Percentiles rank a stretch among this genome's conserved stretches.
These are phyloP conservation scores for Schrankia costaestrigalis DNA, from an alignment of 2,888 invertebrate species.

Conservation along the genomic window DNA sequence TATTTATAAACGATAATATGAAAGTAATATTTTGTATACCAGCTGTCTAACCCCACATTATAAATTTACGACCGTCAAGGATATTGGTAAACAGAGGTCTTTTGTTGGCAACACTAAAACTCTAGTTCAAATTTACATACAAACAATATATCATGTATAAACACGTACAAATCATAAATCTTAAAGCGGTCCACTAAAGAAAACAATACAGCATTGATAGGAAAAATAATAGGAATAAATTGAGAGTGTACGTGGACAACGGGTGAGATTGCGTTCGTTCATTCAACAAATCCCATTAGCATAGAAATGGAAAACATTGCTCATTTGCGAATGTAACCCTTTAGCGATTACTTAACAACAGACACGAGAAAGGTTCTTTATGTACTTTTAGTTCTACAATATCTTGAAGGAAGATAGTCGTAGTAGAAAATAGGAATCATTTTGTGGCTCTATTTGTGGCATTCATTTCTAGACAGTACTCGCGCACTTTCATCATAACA, in stretches of 20 bases:
- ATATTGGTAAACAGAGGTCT: slow-evolving; percentile 6
- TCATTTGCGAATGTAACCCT: slow-evolving; percentile 44
- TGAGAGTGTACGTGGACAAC: slow-evolving; percentile 24
- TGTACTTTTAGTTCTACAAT: too few relatives aligned
- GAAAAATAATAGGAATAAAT: slow-evolving; percentile 37
- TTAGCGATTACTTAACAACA: slow-evolving; percentile 36
- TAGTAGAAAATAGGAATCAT: too few relatives aligned
- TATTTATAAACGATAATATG: too few relatives aligned
- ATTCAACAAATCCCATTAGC: slow-evolving; percentile 52
- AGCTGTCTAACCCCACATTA: slow-evolving; percentile 1
- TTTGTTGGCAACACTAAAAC: slow-evolving; percentile 9
- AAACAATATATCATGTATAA: slow-evolving; percentile 14
- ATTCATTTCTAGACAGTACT: too few relatives aligned
- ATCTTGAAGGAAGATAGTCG: too few relatives aligned
- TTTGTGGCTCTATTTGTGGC: too few relatives aligned
- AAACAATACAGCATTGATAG: slow-evolving; percentile 33
- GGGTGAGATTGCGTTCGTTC: slow-evolving; percentile 31
- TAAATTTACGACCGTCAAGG: slow-evolving; percentile 12
- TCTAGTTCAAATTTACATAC: slow-evolving; percentile 9
- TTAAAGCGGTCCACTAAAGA: slow-evolving; percentile 20
- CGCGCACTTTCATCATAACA: too few relatives aligned
- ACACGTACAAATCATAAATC: slow-evolving; percentile 16
- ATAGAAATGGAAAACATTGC: slow-evolving; percentile 52
- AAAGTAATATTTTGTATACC: slow-evolving; percentile 3
- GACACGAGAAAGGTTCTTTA: too few relatives aligned